phyloP scores from a whole-genome alignment of 1,140 invertebrate genomes.

The Drosophila watanabei region DNA sequence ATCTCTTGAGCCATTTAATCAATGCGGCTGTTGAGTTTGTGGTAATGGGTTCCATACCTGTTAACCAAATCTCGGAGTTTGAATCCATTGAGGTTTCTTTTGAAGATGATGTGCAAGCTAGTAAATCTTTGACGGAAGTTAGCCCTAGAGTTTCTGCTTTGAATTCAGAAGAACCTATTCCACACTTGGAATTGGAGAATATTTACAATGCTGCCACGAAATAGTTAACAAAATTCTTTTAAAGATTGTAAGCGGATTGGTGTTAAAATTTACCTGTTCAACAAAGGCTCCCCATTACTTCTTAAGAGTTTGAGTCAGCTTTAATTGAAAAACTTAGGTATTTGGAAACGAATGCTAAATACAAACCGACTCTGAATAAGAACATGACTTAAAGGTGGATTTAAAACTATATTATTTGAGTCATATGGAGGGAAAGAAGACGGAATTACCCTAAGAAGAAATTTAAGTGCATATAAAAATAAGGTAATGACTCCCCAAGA shows the following conservation, averaged over 20 bases:
- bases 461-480: no score
- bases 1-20: neutral
- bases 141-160: neutral
- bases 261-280: neutral
- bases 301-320: neutral
- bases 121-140: neutral
- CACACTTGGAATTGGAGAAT: neutral
- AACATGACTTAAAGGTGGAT: neutral
- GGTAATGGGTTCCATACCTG: neutral
- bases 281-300: neutral
- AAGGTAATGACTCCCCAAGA: neutral
- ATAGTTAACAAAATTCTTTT: neutral
- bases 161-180: neutral
- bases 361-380: neutral
- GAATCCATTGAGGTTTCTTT: neutral
- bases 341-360: neutral
- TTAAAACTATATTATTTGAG: neutral
- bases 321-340: neutral
- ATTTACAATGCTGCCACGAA: neutral
- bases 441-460: no score
- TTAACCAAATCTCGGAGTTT: neutral
- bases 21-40: neutral
- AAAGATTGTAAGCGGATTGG: neutral
- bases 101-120: neutral
- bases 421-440: neutral